Evolutionary conservation across 2,888 invertebrate species (phyloP).

Genomic region (Trichacis sp.): DNA sequence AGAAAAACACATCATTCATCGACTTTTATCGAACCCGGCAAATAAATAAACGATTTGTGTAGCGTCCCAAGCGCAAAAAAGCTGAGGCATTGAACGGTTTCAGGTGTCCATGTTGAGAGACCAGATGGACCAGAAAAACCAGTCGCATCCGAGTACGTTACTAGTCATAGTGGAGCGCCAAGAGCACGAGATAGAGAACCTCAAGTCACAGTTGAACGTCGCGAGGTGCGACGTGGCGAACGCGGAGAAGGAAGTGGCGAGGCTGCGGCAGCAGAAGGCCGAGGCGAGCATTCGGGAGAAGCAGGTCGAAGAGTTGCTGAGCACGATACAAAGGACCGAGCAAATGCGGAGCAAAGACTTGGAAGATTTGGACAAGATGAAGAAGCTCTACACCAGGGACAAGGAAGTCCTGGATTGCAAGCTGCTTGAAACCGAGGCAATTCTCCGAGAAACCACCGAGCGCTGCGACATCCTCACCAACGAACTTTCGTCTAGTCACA

Average conservation of each 20-base stretch:
- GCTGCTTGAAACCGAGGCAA: conserved; percentile 77
- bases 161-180: conserved; percentile 74
- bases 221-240: conserved; percentile 75
- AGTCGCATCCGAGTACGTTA: conserved; percentile 60
- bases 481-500: conserved; percentile 77
- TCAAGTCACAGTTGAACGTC: conserved; percentile 78
- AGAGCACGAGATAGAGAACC: conserved; percentile 77
- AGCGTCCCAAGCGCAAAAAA: too few species aligned
- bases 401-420: conserved; percentile 78
- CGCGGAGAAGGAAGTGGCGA: conserved; percentile 80
- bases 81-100: neutral
- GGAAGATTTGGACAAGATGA: conserved; percentile 75
- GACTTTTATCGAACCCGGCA: too few species aligned
- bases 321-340: conserved; percentile 82
- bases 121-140: conserved; percentile 54
- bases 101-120: conserved; percentile 22
- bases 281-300: conserved; percentile 80
- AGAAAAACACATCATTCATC: too few species aligned
- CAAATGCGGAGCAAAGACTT: conserved; percentile 80
- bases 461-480: conserved; percentile 76
- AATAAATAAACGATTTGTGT: too few species aligned
- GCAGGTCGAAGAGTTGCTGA: conserved; percentile 82
- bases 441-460: conserved; percentile 77
- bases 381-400: conserved; percentile 74
- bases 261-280: conserved; percentile 77